Conservation (phyloP, 2,797 vertebrate species). For the Enteromius afrohamiltoni region DNA sequence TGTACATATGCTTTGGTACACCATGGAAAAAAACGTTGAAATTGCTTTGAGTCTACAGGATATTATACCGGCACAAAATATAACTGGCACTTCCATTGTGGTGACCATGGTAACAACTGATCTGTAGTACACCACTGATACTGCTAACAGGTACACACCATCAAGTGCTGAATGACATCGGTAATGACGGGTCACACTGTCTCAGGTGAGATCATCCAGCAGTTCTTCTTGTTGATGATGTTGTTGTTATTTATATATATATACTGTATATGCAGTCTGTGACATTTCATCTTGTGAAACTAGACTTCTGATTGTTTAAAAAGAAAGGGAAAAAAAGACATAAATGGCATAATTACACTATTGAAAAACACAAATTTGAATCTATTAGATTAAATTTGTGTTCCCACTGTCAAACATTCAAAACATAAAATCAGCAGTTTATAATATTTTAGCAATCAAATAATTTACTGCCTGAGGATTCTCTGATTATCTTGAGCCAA, state of each 20-base stretch:
- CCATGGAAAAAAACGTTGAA: conserved; percentile 30
- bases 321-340: neutral
- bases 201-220: conserved; percentile 19
- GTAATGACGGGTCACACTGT: conserved; percentile 44
- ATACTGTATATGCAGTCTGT: neutral
- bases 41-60: conserved; percentile 11
- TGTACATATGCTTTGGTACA: neutral
- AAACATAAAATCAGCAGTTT: neutral
- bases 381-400: neutral
- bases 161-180: conserved; percentile 34
- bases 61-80: conserved; percentile 21
- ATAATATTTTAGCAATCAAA: neutral
- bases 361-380: neutral
- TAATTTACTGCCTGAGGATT: conserved; percentile 10
- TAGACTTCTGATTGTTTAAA: neutral
- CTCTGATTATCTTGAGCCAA: conserved; percentile 23
- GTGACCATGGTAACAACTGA: conserved; percentile 57
- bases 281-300: neutral
- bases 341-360: neutral
- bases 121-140: conserved; percentile 50
- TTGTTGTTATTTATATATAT: neutral
- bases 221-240: conserved; percentile 5
- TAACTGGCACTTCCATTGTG: conserved; percentile 35
- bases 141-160: conserved; percentile 41
- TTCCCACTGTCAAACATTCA: neutral